Percentiles rank a stretch among this genome's conserved stretches.
Evolutionary conservation across 1,140 invertebrate species (phyloP).

Genomic region (Nephila pilipes): DNA sequence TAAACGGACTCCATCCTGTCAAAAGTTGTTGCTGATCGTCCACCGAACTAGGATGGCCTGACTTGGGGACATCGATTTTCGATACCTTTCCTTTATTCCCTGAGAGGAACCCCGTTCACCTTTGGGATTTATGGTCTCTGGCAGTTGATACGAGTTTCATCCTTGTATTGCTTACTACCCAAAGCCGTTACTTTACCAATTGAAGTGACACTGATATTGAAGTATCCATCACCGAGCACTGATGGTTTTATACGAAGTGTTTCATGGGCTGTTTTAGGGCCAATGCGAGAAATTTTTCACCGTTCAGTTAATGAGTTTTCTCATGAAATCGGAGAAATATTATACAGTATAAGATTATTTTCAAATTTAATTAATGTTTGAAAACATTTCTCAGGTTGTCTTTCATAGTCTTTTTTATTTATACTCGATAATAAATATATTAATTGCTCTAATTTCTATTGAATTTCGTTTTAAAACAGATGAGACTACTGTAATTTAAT

Average conservation of each 20-base stretch:
- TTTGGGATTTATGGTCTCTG: conserved; percentile 21
- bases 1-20: background rate
- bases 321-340: background rate
- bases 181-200: background rate
- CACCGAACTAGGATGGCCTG: background rate
- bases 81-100: conserved; percentile 25
- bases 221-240: background rate
- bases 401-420: too few species aligned
- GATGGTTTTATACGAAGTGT: background rate
- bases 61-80: conserved; percentile 46
- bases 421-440: too few species aligned
- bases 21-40: conserved; percentile 15
- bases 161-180: background rate
- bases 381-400: background rate
- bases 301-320: background rate
- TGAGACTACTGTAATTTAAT: too few species aligned
- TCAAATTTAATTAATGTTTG: background rate
- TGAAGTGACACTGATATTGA: background rate
- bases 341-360: background rate
- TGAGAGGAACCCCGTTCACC: background rate
- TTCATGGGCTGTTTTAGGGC: too few species aligned
- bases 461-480: too few species aligned
- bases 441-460: too few species aligned
- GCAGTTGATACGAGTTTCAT: conserved; percentile 27
- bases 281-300: background rate